Evolutionary conservation across 2,888 invertebrate species (phyloP).

Genomic region (Rhamphomyia laevipes): DNA sequence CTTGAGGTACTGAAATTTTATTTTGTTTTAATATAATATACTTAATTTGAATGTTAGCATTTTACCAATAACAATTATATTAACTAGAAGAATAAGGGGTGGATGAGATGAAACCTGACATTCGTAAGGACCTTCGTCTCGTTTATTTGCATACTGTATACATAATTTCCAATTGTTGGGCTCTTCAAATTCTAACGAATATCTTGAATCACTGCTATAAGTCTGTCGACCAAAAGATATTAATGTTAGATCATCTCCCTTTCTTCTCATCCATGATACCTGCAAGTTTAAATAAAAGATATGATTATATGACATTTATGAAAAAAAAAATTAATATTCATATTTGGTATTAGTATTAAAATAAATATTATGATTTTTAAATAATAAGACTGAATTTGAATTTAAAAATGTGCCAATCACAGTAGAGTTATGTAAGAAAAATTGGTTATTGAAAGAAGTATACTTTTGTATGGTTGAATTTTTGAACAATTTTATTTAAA

Average conservation of each 20-base stretch:
- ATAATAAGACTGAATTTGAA: no score
- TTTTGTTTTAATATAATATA: slow-evolving; percentile 3
- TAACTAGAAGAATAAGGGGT: slow-evolving; percentile 55
- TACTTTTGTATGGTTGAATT: no score
- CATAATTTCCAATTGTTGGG: slow-evolving; percentile 68
- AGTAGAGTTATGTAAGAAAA: no score
- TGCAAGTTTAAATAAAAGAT: slow-evolving; percentile 21
- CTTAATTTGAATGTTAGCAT: background rate
- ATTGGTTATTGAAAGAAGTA: no score
- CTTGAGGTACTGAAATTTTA: slow-evolving; percentile 54
- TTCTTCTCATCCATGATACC: slow-evolving; percentile 60
- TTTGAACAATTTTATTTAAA: no score
- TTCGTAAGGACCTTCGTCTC: slow-evolving; percentile 68
- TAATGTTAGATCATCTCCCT: slow-evolving; percentile 53
- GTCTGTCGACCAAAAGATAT: slow-evolving; percentile 57
- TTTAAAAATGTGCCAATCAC: no score
- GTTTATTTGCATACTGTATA: slow-evolving; percentile 58
- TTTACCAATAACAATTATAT: slow-evolving; percentile 60
- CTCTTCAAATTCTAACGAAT: slow-evolving; percentile 54
- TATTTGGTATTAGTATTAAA: no score
- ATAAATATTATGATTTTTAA: no score
- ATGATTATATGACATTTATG: background rate
- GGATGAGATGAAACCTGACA: slow-evolving; percentile 72
- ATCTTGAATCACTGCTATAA: slow-evolving; percentile 53
- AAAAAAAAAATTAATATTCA: no score